phyloP scores from a whole-genome alignment of 2,888 invertebrate genomes.

The Netelia fuscicornis region DNA sequence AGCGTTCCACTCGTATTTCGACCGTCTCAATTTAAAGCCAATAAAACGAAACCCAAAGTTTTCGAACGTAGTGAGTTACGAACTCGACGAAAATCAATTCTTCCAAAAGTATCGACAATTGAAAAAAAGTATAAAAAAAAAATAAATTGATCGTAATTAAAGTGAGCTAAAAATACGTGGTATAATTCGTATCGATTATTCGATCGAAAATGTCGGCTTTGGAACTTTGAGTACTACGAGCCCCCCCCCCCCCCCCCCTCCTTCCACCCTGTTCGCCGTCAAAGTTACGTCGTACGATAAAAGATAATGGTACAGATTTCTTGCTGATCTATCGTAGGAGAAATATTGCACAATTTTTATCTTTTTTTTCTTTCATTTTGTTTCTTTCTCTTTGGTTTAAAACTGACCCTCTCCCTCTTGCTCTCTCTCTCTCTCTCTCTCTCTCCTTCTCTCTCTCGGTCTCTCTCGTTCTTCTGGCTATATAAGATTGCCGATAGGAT shows the following conservation, averaged over 20 bases:
- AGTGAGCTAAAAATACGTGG: no score
- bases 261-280: neutral
- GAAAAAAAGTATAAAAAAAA: neutral
- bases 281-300: neutral
- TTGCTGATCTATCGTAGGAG: neutral
- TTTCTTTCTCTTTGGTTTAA: neutral
- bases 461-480: constrained; percentile 9
- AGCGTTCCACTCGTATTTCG: constrained; percentile 4
- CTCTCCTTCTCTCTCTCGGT: neutral
- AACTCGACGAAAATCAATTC: neutral
- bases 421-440: no score
- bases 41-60: constrained; percentile 40
- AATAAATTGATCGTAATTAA: no score
- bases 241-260: no score
- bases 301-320: neutral
- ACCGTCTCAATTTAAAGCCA: constrained; percentile 49
- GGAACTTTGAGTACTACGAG: no score
- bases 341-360: neutral
- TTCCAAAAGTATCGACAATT: neutral
- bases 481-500: constrained; percentile 58
- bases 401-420: neutral
- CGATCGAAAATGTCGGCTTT: no score
- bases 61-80: neutral
- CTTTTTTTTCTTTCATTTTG: neutral
- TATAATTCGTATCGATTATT: no score